Percentiles rank a stretch among this genome's conserved stretches.
Conservation (phyloP, 2,797 vertebrate species). For the Enoplosus armatus region DNA sequence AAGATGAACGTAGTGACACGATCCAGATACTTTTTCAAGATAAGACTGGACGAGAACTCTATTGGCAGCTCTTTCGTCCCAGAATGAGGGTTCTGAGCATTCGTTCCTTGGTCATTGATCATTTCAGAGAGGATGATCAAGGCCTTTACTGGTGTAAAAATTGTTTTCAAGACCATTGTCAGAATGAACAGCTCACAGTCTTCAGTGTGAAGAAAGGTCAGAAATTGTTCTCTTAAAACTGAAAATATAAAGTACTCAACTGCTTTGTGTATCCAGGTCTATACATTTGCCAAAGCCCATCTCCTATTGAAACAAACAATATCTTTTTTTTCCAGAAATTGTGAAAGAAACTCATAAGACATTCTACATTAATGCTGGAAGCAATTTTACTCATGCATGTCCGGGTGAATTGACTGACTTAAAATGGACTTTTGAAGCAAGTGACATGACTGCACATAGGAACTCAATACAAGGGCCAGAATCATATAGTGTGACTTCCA, state of each 20-base stretch:
- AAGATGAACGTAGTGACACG: fast-evolving
- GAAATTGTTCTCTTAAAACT: not conserved
- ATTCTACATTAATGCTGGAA: conserved; percentile 26
- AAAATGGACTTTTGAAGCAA: conserved; percentile 58
- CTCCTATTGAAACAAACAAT: not conserved
- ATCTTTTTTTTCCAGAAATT: conserved; percentile 32
- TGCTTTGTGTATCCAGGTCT: not conserved
- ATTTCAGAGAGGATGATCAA: conserved; percentile 51
- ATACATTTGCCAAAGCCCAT: not conserved
- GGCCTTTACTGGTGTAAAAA: conserved; percentile 72
- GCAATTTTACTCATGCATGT: conserved; percentile 34
- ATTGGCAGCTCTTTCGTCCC: fast-evolving
- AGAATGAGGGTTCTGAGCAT: fast-evolving
- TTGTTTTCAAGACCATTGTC: not conserved
- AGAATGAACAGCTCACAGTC: fast-evolving
- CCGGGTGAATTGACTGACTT: not conserved
- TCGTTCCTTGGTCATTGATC: conserved; percentile 59
- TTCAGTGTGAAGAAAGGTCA: conserved; percentile 64
- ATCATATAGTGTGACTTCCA: not conserved
- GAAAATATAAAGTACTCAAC: not conserved
- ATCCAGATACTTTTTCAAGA: not conserved
- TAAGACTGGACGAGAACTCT: fast-evolving
- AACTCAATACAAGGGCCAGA: not conserved
- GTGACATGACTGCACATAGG: not conserved
- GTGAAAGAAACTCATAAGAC: not conserved